These are phyloP conservation scores for Cacatua alba DNA, from an alignment of 2,113 vertebrate species.

Conservation along the genomic window DNA sequence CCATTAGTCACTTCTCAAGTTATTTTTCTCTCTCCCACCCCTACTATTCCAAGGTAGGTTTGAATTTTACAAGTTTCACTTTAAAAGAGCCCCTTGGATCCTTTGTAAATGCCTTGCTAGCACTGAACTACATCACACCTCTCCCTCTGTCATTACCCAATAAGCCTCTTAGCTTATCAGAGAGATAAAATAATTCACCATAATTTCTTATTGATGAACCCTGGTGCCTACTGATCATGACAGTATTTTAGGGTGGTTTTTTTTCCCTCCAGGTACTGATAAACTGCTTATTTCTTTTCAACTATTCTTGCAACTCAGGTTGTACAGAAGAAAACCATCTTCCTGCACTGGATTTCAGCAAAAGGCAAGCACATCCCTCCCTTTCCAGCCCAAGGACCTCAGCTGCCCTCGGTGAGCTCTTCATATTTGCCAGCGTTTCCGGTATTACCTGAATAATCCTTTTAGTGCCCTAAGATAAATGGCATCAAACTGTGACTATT, in stretches of 20 bases:
- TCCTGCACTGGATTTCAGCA: neutral
- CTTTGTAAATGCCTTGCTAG: neutral
- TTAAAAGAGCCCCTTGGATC: neutral
- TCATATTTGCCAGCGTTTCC: neutral
- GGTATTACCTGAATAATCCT: neutral
- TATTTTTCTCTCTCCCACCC: neutral
- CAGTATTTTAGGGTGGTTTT: neutral
- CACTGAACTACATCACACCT: neutral
- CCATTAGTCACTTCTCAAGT: neutral
- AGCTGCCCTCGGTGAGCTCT: neutral
- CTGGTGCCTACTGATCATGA: neutral
- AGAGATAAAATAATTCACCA: constrained; percentile 36
- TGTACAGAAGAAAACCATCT: neutral
- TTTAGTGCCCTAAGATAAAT: neutral
- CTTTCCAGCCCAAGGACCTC: neutral
- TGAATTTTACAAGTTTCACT: constrained; percentile 2
- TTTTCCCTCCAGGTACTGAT: neutral
- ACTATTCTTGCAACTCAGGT: neutral
- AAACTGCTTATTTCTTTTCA: neutral
- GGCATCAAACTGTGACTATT: neutral
- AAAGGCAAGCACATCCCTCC: neutral
- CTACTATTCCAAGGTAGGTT: neutral
- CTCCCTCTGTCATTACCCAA: neutral
- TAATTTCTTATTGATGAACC: constrained; percentile 23
- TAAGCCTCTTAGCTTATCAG: constrained; percentile 44